Percentiles rank a stretch among this genome's conserved stretches.
phyloP scores from a whole-genome alignment of 2,797 vertebrate genomes.

The Falco concolor region DNA sequence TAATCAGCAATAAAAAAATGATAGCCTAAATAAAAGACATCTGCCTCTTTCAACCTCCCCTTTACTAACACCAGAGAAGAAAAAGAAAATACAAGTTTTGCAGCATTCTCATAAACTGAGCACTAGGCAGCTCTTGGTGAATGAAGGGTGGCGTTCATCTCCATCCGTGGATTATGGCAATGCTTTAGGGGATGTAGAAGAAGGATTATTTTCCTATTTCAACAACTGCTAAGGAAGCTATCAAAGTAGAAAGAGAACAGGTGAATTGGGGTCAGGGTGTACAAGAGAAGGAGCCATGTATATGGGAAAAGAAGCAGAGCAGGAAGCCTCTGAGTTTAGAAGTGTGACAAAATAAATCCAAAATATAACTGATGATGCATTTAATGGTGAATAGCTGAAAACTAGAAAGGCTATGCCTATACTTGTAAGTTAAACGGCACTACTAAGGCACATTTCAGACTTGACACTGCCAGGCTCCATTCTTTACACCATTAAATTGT shows the following conservation, averaged over 20 bases:
- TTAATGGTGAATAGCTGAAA: background rate
- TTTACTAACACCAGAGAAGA: background rate
- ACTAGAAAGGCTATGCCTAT: background rate
- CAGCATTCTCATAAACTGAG: background rate
- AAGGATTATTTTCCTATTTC: background rate
- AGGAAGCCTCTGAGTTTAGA: background rate
- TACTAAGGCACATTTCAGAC: background rate
- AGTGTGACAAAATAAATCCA: background rate
- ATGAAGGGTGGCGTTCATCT: background rate
- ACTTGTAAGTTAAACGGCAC: background rate
- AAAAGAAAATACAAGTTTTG: background rate
- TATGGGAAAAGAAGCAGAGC: background rate
- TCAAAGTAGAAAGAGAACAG: background rate
- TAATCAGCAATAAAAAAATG: background rate
- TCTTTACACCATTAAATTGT: background rate
- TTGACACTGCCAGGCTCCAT: background rate
- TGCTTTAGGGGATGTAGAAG: background rate
- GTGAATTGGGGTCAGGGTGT: background rate
- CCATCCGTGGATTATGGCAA: background rate
- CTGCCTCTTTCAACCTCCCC: background rate
- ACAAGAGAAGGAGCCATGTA: background rate
- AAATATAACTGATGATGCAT: background rate
- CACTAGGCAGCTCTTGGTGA: background rate
- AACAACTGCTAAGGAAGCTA: background rate
- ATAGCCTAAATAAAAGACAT: background rate